Evolutionary conservation across 2,797 vertebrate species (phyloP).

Genomic region (Uromys caudimaculatus): DNA sequence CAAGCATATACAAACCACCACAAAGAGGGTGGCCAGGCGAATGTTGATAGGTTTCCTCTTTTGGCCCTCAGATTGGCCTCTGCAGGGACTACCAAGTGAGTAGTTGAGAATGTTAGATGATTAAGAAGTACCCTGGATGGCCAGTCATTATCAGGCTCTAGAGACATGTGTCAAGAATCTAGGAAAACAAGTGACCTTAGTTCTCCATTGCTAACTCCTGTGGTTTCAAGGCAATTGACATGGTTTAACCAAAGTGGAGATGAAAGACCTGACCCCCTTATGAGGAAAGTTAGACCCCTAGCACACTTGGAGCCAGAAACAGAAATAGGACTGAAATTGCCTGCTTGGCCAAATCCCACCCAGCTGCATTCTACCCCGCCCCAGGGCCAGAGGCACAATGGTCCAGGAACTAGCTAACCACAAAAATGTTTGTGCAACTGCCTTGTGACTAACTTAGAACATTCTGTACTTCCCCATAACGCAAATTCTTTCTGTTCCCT

Average conservation of each 20-base stretch:
- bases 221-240: not conserved
- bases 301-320: too few species aligned
- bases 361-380: too few species aligned
- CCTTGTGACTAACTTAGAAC: too few species aligned
- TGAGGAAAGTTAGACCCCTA: too few species aligned
- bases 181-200: not conserved
- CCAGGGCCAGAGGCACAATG: too few species aligned
- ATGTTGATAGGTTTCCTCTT: not conserved
- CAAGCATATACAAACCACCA: not conserved
- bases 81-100: not conserved
- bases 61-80: not conserved
- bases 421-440: too few species aligned
- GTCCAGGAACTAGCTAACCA: too few species aligned
- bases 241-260: not conserved
- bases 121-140: not conserved
- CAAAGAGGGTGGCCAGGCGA: not conserved
- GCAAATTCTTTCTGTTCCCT: too few species aligned
- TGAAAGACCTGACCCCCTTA: too few species aligned
- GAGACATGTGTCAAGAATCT: not conserved
- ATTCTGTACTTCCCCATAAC: too few species aligned
- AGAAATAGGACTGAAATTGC: too few species aligned
- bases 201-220: not conserved
- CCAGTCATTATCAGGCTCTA: not conserved
- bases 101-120: not conserved
- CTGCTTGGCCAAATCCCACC: too few species aligned